Evolutionary conservation across 2,888 invertebrate genomes (phyloP).

Genomic region (Drosophila vallismaia): DNA sequence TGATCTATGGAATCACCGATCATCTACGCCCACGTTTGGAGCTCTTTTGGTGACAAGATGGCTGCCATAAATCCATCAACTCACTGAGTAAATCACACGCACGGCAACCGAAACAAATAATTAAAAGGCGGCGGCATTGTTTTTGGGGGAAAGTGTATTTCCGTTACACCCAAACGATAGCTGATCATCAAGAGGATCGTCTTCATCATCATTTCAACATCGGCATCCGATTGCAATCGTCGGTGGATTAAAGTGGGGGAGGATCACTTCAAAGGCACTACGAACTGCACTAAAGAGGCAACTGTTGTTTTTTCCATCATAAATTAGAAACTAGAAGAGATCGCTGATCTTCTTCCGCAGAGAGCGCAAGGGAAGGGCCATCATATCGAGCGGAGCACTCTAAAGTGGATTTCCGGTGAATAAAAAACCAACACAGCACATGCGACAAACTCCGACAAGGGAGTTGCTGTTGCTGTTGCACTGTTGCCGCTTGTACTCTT

Average conservation of each 20-base stretch:
- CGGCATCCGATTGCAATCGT: slow-evolving; percentile 55
- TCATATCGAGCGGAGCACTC: slow-evolving; percentile 37
- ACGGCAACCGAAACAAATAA: slow-evolving; percentile 46
- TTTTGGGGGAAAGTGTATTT: slow-evolving; percentile 51
- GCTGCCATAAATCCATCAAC: slow-evolving; percentile 77
- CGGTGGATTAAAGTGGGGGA: slow-evolving; percentile 1
- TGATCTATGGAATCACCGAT: slow-evolving; percentile 63
- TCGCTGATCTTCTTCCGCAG: slow-evolving; percentile 50
- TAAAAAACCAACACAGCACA: slow-evolving; percentile 65
- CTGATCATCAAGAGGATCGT: slow-evolving; percentile 66
- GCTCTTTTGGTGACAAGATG: slow-evolving; percentile 59
- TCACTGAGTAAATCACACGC: slow-evolving; percentile 65
- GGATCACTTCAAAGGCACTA: slow-evolving; percentile 65
- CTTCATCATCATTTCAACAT: slow-evolving; percentile 28
- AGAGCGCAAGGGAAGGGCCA: slow-evolving; percentile 22
- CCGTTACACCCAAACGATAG: slow-evolving; percentile 52
- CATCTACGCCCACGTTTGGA: slow-evolving; percentile 53
- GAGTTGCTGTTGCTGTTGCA: slow-evolving; percentile 39
- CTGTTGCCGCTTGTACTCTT: slow-evolving; percentile 50
- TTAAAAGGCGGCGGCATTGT: slow-evolving; percentile 52
- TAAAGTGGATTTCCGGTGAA: slow-evolving; percentile 82
- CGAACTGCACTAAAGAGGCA: slow-evolving; percentile 64
- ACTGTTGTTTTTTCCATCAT: slow-evolving; percentile 61
- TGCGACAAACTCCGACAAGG: slow-evolving; percentile 61
- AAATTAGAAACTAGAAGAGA: slow-evolving; percentile 69